Conservation (phyloP, 2,113 vertebrate species). For the Mormoops blainvillei region DNA sequence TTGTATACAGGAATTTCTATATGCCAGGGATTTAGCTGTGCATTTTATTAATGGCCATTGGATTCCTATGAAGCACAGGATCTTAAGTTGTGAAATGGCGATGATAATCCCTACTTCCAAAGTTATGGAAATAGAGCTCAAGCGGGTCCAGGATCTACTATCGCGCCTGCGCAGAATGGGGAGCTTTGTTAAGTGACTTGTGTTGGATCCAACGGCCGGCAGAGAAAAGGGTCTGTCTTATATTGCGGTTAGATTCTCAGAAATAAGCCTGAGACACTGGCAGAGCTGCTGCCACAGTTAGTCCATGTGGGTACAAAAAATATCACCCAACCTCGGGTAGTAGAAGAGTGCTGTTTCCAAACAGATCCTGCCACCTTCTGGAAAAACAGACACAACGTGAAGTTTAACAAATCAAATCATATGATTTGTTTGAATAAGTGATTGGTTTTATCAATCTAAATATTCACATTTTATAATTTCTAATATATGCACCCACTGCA, state of each 20-base stretch:
- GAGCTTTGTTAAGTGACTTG: not conserved
- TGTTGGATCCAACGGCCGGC: not conserved
- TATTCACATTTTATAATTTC: slow-evolving; percentile 15
- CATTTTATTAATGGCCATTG: not conserved
- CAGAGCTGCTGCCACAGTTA: not conserved
- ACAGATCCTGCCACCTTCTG: not conserved
- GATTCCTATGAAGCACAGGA: not conserved
- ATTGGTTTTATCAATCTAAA: not conserved
- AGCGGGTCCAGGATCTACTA: not conserved
- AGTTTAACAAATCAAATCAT: not conserved
- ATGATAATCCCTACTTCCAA: not conserved
- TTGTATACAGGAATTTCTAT: not conserved
- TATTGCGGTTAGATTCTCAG: not conserved
- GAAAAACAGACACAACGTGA: not conserved
- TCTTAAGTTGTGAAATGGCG: not conserved
- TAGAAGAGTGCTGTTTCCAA: not conserved
- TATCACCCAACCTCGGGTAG: not conserved
- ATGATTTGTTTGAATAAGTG: not conserved
- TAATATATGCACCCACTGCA: not conserved
- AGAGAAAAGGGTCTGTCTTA: not conserved
- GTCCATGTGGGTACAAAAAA: not conserved
- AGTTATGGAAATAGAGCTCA: not conserved
- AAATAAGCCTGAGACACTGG: not conserved
- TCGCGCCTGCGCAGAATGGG: not conserved
- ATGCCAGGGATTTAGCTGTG: not conserved